A percentile compares a stretch with the other conserved stretches of the same genome.
phyloP scores from a whole-genome alignment of 2,888 invertebrate genomes.

The Orchesellides sinensis region DNA sequence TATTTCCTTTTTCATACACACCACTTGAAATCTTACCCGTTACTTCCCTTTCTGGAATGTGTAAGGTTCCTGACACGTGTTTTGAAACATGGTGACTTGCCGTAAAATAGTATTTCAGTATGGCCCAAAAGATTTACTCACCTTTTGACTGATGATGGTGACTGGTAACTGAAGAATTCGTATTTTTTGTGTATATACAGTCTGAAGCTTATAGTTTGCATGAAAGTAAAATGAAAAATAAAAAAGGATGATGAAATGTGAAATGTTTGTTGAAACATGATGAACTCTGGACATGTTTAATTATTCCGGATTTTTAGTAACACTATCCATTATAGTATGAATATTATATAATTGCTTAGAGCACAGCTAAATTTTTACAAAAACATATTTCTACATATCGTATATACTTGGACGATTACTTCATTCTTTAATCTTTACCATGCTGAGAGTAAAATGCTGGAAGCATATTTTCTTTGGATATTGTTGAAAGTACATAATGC shows the following conservation, averaged over 20 bases:
- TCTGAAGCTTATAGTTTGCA: background rate
- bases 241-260: slow-evolving; percentile 35
- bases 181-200: slow-evolving; percentile 23
- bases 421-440: no score
- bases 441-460: background rate
- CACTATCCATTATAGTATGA: background rate
- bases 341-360: slow-evolving; percentile 7
- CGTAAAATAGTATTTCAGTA: background rate
- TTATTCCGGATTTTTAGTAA: slow-evolving; percentile 22
- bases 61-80: slow-evolving; percentile 60
- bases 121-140: slow-evolving; percentile 22
- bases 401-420: no score
- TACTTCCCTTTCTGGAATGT: slow-evolving; percentile 57
- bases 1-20: slow-evolving; percentile 16
- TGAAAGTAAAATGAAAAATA: slow-evolving; percentile 1
- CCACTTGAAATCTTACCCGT: slow-evolving; percentile 19
- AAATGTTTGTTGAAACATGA: slow-evolving; percentile 20
- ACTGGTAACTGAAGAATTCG: slow-evolving; percentile 38
- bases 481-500: background rate
- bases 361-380: no score
- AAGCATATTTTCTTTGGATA: background rate
- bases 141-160: slow-evolving; percentile 55
- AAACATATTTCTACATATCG: no score
- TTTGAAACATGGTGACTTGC: slow-evolving; percentile 43
- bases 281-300: slow-evolving; percentile 42